Evolutionary conservation across 1,140 invertebrate genomes (phyloP).

Genomic region (Zophobas morio): DNA sequence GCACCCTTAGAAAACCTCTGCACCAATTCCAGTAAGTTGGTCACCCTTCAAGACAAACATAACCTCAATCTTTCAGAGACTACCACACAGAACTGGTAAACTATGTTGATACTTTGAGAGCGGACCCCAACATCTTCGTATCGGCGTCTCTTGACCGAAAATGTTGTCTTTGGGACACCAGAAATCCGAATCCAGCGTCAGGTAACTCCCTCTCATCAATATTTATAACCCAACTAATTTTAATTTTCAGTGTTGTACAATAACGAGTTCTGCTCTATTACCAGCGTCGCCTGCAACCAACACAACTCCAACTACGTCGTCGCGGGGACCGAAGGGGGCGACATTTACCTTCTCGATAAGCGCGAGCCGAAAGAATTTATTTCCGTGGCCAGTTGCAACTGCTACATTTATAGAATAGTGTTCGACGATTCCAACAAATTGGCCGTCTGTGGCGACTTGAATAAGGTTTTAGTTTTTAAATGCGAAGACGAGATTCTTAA

Average conservation of each 20-base stretch:
- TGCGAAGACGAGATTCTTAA: conserved; percentile 49
- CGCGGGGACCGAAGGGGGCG: conserved; percentile 58
- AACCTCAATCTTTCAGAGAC: conserved; percentile 54
- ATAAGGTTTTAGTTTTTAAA: conserved; percentile 57
- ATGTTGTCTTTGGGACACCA: conserved; percentile 60
- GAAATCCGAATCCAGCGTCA: conserved; percentile 50
- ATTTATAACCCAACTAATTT: conserved; percentile 1
- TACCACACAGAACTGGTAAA: conserved; percentile 56
- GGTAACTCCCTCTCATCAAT: conserved; percentile 48
- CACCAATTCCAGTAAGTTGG: conserved; percentile 49
- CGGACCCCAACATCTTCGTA: conserved; percentile 56
- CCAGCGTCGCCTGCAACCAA: conserved; percentile 59
- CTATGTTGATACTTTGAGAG: conserved; percentile 58
- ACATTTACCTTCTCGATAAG: conserved; percentile 61
- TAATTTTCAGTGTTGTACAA: conserved; percentile 60
- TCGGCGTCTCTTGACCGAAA: conserved; percentile 58
- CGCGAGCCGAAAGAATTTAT: conserved; percentile 61
- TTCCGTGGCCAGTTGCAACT: conserved; percentile 50
- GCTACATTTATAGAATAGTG: conserved; percentile 51
- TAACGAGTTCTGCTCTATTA: conserved; percentile 62
- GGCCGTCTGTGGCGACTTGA: conserved; percentile 60
- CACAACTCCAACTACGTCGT: conserved; percentile 53
- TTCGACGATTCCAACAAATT: conserved; percentile 54
- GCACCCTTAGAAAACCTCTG: conserved; percentile 45
- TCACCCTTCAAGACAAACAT: neutral